Evolutionary conservation across 2,797 vertebrate species (phyloP).

Genomic region (Phrynocephalus forsythii): DNA sequence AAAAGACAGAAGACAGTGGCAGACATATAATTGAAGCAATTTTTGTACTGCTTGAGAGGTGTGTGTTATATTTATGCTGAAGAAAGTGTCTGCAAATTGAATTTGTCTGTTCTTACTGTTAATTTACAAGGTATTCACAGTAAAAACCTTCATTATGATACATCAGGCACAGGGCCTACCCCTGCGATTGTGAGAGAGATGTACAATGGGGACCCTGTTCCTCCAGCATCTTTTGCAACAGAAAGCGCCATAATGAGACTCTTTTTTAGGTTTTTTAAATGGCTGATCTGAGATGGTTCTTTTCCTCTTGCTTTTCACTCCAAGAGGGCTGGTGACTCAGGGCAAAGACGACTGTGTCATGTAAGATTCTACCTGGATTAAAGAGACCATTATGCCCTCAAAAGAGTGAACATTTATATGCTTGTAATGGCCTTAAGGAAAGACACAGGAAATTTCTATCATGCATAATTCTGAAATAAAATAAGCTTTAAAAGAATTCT

Average conservation of each 20-base stretch:
- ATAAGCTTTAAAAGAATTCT: background rate
- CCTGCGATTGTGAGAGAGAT: slow-evolving; percentile 11
- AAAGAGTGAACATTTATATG: background rate
- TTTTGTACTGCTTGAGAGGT: slow-evolving; percentile 59
- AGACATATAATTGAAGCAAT: slow-evolving; percentile 54
- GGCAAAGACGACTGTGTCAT: background rate
- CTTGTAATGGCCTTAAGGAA: background rate
- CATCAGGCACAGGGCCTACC: slow-evolving; percentile 22
- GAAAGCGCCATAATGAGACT: slow-evolving; percentile 14
- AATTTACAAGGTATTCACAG: slow-evolving; percentile 28
- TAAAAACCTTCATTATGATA: slow-evolving; percentile 19
- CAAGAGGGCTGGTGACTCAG: background rate
- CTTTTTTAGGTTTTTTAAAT: background rate
- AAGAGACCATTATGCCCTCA: background rate
- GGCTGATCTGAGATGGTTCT: slow-evolving; percentile 34
- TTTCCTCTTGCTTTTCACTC: slow-evolving; percentile 35
- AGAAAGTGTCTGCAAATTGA: slow-evolving; percentile 64
- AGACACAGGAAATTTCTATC: background rate
- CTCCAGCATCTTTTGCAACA: slow-evolving; percentile 16
- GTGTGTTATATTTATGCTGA: slow-evolving; percentile 50
- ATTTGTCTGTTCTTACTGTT: slow-evolving; percentile 59
- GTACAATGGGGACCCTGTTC: slow-evolving; percentile 7
- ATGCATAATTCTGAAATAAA: background rate
- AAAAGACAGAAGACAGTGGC: slow-evolving; percentile 48
- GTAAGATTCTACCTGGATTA: background rate